Evolutionary conservation across 2,113 vertebrate species (phyloP).

Genomic region (Willisornis vidua): DNA sequence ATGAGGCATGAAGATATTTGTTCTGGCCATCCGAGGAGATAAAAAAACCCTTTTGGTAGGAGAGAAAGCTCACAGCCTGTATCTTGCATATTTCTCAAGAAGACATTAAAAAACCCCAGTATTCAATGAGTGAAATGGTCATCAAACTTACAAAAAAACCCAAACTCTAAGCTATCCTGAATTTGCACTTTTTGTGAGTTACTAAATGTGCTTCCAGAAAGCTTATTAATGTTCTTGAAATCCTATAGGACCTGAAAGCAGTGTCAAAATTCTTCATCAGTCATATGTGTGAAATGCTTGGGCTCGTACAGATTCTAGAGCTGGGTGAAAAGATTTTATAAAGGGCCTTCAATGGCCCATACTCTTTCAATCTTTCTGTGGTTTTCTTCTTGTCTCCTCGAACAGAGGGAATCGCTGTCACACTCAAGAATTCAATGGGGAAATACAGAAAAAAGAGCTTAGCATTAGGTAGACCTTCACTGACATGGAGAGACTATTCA

Average conservation of each 20-base stretch:
- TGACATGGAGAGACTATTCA: neutral
- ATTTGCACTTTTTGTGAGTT: neutral
- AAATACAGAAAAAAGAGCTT: neutral
- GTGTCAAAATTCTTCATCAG: neutral
- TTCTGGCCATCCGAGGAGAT: neutral
- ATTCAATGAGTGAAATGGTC: neutral
- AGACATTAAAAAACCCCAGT: neutral
- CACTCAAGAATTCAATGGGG: neutral
- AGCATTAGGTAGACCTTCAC: neutral
- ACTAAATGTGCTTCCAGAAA: neutral
- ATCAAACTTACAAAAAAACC: rapidly evolving
- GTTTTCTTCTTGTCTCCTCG: rapidly evolving
- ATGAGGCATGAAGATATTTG: neutral
- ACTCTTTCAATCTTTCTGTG: neutral
- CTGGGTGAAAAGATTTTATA: neutral
- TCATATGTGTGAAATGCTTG: neutral
- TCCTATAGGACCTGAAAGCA: neutral
- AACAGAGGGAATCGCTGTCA: neutral
- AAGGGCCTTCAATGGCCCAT: neutral
- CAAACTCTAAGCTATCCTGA: neutral
- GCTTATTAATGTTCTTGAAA: neutral
- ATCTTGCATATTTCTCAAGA: neutral
- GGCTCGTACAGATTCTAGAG: neutral
- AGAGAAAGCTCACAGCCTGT: neutral
- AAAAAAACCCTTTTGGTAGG: neutral